Evolutionary conservation across 1,140 invertebrate species (phyloP), one percentile per base, ranked within the genome.

Genomic region (Pseudachorutes palmiensis): DNA sequence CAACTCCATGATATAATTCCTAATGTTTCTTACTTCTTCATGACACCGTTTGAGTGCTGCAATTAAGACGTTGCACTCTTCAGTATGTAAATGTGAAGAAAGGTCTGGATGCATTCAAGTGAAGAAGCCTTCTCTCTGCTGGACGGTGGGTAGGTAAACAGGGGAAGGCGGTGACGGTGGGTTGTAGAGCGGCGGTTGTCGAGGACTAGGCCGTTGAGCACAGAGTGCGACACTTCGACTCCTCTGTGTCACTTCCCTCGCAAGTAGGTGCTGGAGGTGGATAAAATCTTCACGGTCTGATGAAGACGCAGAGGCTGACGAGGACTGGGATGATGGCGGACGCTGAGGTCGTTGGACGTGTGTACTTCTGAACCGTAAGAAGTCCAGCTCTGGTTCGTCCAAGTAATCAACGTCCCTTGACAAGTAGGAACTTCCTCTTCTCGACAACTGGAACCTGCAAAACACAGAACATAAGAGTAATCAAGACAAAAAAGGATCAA

Each of bases 101-200:
- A 70, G 36, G 45, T 70, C 65, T 2, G 68, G 49, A 70, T 70
- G 68, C 68, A 70, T 70, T 62, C 64, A 70, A 41, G 70, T 71
- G 30, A 74, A 74, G 36, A 70, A 74, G 9, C 70, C 68, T 70
- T 74, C 72, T 16, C 72, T 49, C 32, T 71, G 70, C 45, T 74
- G 72, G 51, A 71, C 57, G 26, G 66, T 70, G 3, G 72, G 72
- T 19, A 74, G 59, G n/a, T 70, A 58, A 16, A 67, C 55, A 33
- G 72, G 72, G 26, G 55, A 65, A 9, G 70, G 72, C 26, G 72
- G 72, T n/a, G 72, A 73, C 26, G 72, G 72, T 19, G 66, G 70
- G 49, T 19, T 22, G 30, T 65, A 31, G 26, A 32, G 5, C 9
- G n/a, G 31, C 5, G 33, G 48, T 1, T 33, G 58, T 22, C 45